These are phyloP conservation scores for Halichoerus grypus DNA, from an alignment of 2,113 vertebrate genomes.

Conservation along the genomic window DNA sequence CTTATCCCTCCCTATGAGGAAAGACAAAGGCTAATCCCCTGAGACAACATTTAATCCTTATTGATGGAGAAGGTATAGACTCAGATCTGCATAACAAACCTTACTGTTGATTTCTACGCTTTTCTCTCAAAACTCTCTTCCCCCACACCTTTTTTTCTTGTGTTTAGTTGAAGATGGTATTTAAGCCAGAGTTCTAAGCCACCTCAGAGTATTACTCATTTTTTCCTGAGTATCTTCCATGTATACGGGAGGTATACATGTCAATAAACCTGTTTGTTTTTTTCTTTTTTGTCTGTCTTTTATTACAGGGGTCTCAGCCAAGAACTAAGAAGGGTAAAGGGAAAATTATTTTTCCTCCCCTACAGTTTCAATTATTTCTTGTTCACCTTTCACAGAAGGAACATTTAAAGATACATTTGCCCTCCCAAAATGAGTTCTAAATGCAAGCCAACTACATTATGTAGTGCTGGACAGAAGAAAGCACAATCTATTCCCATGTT, in stretches of 20 bases:
- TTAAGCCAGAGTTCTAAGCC: neutral
- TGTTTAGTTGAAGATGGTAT: neutral
- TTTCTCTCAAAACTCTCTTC: neutral
- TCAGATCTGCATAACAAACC: neutral
- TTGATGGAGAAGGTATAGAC: neutral
- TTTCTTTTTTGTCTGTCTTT: neutral
- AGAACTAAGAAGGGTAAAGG: neutral
- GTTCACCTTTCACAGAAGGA: neutral
- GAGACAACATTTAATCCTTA: neutral
- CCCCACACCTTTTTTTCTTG: neutral
- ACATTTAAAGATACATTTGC: neutral
- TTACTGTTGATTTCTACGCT: neutral
- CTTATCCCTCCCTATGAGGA: neutral
- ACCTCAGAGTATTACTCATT: neutral
- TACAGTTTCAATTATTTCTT: neutral
- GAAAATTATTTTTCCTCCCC: neutral
- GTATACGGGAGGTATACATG: neutral
- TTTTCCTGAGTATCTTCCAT: neutral
- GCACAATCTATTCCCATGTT: neutral
- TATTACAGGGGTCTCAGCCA: neutral
- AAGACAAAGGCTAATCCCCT: neutral
- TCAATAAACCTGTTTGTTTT: neutral
- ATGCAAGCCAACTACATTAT: neutral
- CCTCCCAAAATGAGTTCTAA: neutral
- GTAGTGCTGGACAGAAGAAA: neutral